A percentile compares a stretch with the other conserved stretches of the same genome.
phyloP scores from a whole-genome alignment of 2,113 vertebrate species.

The Chloebia gouldiae region DNA sequence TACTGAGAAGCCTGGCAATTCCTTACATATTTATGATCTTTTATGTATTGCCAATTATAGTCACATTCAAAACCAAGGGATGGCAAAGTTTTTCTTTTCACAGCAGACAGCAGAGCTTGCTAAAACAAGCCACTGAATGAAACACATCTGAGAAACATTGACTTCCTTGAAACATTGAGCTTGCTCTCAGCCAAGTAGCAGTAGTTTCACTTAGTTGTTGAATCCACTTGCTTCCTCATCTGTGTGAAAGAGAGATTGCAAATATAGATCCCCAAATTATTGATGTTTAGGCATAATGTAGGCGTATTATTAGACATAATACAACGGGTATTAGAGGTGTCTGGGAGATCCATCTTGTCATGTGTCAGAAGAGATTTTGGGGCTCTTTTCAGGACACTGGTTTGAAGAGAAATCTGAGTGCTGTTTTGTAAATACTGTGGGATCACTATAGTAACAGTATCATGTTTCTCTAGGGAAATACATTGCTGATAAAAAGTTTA shows the following conservation, averaged over 20 bases:
- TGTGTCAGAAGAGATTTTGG: neutral
- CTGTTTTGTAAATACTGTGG: conserved; percentile 16
- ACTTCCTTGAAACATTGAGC: neutral
- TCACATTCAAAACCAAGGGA: neutral
- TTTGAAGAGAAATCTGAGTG: neutral
- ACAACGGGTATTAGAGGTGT: neutral
- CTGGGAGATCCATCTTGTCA: neutral
- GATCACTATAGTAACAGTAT: neutral
- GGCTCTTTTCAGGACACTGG: neutral
- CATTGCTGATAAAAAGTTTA: neutral
- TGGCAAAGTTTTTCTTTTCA: neutral
- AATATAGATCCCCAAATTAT: accelerated
- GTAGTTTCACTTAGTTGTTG: neutral
- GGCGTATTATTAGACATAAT: too few relatives aligned
- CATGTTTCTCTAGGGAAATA: neutral
- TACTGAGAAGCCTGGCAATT: neutral
- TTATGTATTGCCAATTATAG: neutral
- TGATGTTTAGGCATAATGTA: neutral
- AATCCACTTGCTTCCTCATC: neutral
- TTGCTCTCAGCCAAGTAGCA: neutral
- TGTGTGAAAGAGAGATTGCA: neutral
- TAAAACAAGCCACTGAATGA: neutral
- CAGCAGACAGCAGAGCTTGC: neutral
- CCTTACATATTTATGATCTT: neutral
- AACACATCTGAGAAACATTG: neutral